Conservation (phyloP, 1,140 invertebrate genomes). For the Drosophila mayri region DNA sequence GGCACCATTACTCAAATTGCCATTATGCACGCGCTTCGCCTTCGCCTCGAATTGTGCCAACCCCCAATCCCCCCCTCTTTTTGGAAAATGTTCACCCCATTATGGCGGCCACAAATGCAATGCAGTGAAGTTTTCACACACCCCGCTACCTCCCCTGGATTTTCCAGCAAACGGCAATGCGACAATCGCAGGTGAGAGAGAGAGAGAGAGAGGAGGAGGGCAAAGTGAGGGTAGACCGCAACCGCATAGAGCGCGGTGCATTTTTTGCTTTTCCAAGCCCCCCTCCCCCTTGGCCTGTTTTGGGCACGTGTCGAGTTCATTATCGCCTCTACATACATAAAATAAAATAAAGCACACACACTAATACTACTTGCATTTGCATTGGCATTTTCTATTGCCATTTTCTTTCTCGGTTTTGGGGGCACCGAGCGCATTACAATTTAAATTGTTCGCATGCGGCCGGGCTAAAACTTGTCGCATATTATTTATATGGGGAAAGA, state of each 20-base stretch:
- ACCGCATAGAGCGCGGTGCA: conserved; percentile 38
- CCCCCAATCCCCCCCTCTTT: conserved; percentile 11
- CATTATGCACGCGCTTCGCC: conserved; percentile 73
- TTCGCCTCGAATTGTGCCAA: conserved; percentile 57
- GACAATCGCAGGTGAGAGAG: conserved; percentile 31
- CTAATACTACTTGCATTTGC: conserved; percentile 35
- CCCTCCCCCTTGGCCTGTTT: neutral
- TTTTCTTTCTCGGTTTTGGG: conserved; percentile 50
- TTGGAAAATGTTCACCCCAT: conserved; percentile 32
- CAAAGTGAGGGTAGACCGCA: conserved; percentile 19
- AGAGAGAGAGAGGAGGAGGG: neutral
- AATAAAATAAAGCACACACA: conserved; percentile 28
- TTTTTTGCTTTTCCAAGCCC: conserved; percentile 25
- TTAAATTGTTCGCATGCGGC: conserved; percentile 76
- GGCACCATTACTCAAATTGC: conserved; percentile 82
- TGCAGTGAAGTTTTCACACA: conserved; percentile 51
- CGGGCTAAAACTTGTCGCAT: conserved; percentile 67
- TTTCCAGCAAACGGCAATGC: conserved; percentile 40
- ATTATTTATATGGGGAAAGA: conserved; percentile 63
- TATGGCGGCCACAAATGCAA: conserved; percentile 69
- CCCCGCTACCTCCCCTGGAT: neutral
- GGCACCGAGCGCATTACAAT: conserved; percentile 62
- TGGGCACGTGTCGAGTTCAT: conserved; percentile 72
- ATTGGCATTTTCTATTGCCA: conserved; percentile 63
- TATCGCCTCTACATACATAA: conserved; percentile 61